Evolutionary conservation across 1,140 invertebrate genomes (phyloP).

Genomic region (Octopus bimaculoides): DNA sequence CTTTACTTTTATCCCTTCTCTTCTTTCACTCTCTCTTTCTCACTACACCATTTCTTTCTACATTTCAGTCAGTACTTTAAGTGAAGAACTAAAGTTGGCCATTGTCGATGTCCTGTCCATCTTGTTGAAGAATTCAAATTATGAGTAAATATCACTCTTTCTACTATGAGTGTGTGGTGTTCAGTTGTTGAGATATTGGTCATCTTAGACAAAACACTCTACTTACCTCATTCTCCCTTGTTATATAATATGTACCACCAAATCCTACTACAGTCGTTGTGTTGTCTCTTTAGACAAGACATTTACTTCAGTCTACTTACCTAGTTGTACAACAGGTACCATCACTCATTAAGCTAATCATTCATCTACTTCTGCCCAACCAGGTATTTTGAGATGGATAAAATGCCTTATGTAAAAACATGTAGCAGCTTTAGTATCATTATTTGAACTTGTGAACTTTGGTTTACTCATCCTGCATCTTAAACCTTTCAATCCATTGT

Average conservation of each 20-base stretch:
- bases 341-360: too few relatives aligned
- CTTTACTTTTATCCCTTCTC: background rate
- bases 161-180: too few relatives aligned
- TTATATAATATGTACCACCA: background rate
- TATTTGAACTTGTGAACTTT: too few relatives aligned
- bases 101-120: constrained; percentile 32
- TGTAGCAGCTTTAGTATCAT: too few relatives aligned
- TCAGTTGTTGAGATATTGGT: background rate
- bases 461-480: too few relatives aligned
- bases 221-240: background rate
- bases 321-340: too few relatives aligned
- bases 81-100: constrained; percentile 42
- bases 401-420: too few relatives aligned
- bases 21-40: background rate
- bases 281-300: background rate
- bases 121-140: constrained; percentile 31
- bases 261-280: background rate
- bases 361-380: too few relatives aligned
- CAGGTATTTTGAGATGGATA: too few relatives aligned
- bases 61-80: constrained; percentile 27
- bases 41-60: constrained; percentile 6
- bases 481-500: too few relatives aligned
- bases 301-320: background rate
- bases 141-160: constrained; percentile 16
- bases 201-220: background rate